Evolutionary conservation across 2,888 invertebrate genomes (phyloP).

Genomic region (Microctonus aethiopoides): DNA sequence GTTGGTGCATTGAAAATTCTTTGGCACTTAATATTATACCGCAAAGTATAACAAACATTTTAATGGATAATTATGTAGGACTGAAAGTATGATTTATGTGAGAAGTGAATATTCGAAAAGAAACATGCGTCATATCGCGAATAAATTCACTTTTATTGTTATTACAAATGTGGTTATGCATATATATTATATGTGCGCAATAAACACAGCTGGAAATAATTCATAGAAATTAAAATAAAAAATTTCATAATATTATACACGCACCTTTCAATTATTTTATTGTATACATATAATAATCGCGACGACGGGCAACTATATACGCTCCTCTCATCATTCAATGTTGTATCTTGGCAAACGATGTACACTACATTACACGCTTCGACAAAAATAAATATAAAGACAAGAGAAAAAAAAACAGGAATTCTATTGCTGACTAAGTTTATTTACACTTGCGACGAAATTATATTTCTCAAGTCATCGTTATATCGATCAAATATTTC

Average conservation of each 20-base stretch:
- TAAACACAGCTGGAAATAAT: not conserved
- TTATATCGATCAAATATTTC: slow-evolving; percentile 39
- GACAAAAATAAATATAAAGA: slow-evolving; percentile 24
- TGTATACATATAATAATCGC: too few relatives aligned
- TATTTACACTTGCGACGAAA: not conserved
- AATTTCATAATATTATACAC: too few relatives aligned
- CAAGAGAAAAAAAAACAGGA: not conserved
- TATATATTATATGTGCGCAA: not conserved
- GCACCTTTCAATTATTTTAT: not conserved
- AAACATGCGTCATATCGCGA: not conserved
- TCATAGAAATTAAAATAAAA: not conserved
- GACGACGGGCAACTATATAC: too few relatives aligned
- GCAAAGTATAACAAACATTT: not conserved
- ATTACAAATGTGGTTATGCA: not conserved
- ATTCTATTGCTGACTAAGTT: not conserved
- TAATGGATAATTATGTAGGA: not conserved
- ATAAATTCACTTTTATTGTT: not conserved
- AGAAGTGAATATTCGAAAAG: not conserved
- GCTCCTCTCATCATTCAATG: slow-evolving; percentile 18
- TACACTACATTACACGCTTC: not conserved
- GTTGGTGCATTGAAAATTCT: slow-evolving; percentile 54
- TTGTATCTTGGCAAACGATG: slow-evolving; percentile 20
- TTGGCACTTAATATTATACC: slow-evolving; percentile 41
- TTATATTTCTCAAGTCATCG: slow-evolving; percentile 1
- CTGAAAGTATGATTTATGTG: not conserved